phyloP scores from a whole-genome alignment of 2,888 invertebrate species.

The Dicycla oo region DNA sequence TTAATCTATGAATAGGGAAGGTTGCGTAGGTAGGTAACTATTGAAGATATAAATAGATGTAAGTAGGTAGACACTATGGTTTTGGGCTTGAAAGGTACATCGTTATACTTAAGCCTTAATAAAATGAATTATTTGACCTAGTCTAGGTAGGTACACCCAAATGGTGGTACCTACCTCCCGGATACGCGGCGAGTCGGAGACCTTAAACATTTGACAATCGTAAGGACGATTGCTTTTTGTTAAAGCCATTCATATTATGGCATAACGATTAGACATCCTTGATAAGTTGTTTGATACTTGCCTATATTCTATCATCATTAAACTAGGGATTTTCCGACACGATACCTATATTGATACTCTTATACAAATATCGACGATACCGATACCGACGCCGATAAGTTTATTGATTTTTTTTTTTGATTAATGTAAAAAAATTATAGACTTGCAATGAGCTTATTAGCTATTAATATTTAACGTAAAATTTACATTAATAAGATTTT shows the following conservation, averaged over 20 bases:
- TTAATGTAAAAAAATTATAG: too few relatives aligned
- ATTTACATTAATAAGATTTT: too few relatives aligned
- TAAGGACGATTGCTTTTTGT: background rate
- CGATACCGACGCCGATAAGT: too few relatives aligned
- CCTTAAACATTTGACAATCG: background rate
- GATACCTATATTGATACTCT: too few relatives aligned
- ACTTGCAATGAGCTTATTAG: too few relatives aligned
- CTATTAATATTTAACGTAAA: too few relatives aligned
- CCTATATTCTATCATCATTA: background rate
- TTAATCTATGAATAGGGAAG: conserved; percentile 27
- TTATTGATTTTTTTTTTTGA: too few relatives aligned
- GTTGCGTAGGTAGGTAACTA: background rate
- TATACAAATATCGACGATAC: too few relatives aligned
- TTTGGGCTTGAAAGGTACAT: background rate
- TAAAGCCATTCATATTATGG: too few relatives aligned
- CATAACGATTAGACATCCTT: background rate
- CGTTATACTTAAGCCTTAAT: background rate
- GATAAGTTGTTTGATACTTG: background rate
- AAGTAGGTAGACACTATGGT: background rate
- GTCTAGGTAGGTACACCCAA: background rate
- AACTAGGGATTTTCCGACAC: too few relatives aligned
- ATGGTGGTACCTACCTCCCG: background rate
- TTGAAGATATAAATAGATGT: background rate
- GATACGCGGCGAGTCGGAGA: background rate
- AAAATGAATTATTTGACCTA: background rate